These are phyloP conservation scores for Sipunculus nudus DNA, from an alignment of 2,888 invertebrate genomes.

Conservation along the genomic window DNA sequence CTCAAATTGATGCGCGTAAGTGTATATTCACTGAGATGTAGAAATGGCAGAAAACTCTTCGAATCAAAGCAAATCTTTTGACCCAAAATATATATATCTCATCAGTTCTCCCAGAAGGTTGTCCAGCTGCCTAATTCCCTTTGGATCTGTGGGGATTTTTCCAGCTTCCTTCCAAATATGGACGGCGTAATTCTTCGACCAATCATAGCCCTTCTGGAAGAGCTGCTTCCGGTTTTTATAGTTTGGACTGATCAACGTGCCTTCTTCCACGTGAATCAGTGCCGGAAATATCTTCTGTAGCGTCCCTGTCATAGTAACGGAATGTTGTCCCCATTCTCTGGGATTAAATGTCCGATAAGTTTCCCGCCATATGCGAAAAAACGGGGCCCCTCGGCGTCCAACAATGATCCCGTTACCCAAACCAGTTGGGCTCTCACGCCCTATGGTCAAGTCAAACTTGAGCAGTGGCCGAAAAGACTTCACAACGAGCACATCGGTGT, in stretches of 20 bases:
- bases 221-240: not conserved
- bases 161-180: not conserved
- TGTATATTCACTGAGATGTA: no score
- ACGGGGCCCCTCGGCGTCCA: not conserved
- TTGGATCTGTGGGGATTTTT: not conserved
- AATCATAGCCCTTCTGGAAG: not conserved
- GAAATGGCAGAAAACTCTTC: no score
- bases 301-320: not conserved
- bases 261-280: not conserved
- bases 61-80: no score
- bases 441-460: not conserved
- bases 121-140: not conserved
- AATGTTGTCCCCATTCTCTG: not conserved
- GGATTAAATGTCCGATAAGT: not conserved
- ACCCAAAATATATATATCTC: constrained; percentile 4
- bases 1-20: no score
- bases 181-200: not conserved
- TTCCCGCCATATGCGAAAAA: not conserved
- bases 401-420: not conserved
- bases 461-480: not conserved
- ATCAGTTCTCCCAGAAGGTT: not conserved
- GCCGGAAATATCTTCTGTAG: not conserved
- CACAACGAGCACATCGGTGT: not conserved
- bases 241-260: not conserved
- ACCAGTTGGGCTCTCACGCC: not conserved